A percentile compares a stretch with the other conserved stretches of the same genome.
Evolutionary conservation across 2,797 vertebrate genomes (phyloP).

Genomic region (Parauchenoglanis punctatus): DNA sequence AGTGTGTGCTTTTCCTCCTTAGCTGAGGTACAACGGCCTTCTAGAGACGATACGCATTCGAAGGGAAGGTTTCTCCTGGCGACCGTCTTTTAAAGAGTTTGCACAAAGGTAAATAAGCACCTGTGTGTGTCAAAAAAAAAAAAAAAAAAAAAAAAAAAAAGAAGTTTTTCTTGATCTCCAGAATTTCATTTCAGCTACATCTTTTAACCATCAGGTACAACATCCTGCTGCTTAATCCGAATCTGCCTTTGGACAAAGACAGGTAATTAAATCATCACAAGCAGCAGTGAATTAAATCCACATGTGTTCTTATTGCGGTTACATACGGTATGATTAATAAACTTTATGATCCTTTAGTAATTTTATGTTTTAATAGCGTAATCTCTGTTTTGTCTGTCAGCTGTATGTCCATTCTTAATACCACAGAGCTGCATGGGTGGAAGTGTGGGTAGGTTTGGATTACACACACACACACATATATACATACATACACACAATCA

Average conservation of each 20-base stretch:
- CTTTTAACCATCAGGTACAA: conserved; percentile 67
- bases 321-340: not conserved
- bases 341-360: not conserved
- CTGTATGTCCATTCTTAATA: conserved; percentile 72
- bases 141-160: not conserved
- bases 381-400: conserved; percentile 58
- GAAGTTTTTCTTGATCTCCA: not conserved
- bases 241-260: conserved; percentile 66
- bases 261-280: conserved; percentile 63
- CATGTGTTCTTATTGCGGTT: not conserved
- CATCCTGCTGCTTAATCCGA: conserved; percentile 73
- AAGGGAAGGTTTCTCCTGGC: conserved; percentile 78
- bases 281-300: not conserved
- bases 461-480: not conserved
- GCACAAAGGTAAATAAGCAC: conserved; percentile 65
- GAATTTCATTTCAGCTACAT: not conserved
- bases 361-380: not conserved
- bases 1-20: not conserved
- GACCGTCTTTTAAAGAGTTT: conserved; percentile 77
- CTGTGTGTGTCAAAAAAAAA: not conserved
- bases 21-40: conserved; percentile 78
- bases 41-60: conserved; percentile 78
- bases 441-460: conserved; percentile 72
- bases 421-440: conserved; percentile 70
- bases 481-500: not conserved